Conservation (phyloP, 2,888 invertebrate genomes). For the Metacarcinus magister region DNA sequence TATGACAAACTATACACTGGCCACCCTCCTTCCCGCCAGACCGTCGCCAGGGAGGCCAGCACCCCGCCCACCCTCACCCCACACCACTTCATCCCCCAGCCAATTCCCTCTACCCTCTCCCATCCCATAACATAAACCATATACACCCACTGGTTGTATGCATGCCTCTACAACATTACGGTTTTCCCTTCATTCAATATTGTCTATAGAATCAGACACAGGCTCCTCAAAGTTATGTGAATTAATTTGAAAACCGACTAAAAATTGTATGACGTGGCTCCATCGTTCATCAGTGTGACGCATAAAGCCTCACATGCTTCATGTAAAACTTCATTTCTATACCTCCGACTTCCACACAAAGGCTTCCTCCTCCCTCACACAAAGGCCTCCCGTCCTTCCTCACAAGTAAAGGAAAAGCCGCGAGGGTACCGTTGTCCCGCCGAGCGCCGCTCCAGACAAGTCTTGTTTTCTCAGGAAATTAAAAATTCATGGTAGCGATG, state of each 20-base stretch:
- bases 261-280: background rate
- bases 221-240: background rate
- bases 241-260: background rate
- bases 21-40: background rate
- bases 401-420: slow-evolving; percentile 5
- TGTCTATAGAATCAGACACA: background rate
- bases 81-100: background rate
- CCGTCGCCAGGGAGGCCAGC: background rate
- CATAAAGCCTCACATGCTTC: background rate
- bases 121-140: background rate
- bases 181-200: background rate
- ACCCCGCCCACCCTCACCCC: background rate
- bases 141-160: background rate
- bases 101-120: background rate
- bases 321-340: slow-evolving; percentile 32
- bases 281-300: background rate
- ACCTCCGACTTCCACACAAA: slow-evolving; percentile 6
- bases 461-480: slow-evolving; percentile 74
- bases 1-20: background rate
- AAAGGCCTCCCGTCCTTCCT: background rate
- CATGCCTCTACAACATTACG: background rate
- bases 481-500: slow-evolving; percentile 70
- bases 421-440: background rate
- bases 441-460: background rate
- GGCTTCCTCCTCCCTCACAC: background rate